Percentiles rank a stretch among this genome's conserved stretches.
phyloP scores from a whole-genome alignment of 2,797 vertebrate species.

The Agapornis canus region DNA sequence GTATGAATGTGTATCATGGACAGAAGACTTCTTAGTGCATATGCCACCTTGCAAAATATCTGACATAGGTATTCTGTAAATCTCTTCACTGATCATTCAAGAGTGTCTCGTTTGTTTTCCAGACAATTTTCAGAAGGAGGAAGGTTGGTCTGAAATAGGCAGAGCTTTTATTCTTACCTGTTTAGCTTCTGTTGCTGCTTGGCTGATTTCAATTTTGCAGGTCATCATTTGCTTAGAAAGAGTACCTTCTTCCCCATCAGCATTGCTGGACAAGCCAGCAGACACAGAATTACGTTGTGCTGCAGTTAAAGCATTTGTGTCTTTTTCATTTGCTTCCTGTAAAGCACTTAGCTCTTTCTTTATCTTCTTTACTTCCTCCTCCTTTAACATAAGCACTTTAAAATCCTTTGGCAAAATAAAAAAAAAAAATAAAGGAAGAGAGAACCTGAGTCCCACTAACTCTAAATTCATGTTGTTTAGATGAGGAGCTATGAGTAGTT shows the following conservation, averaged over 20 bases:
- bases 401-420: constrained; percentile 81
- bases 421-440: not conserved
- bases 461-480: not conserved
- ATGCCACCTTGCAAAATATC: not conserved
- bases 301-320: constrained; percentile 77
- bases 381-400: constrained; percentile 85
- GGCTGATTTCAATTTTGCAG: constrained; percentile 95
- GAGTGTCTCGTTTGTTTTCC: not conserved
- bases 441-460: not conserved
- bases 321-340: constrained; percentile 82
- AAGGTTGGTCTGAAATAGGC: not conserved
- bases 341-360: constrained; percentile 76
- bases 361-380: constrained; percentile 85
- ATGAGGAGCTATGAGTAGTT: not conserved
- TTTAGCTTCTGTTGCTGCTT: constrained; percentile 90
- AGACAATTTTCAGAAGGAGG: not conserved
- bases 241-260: constrained; percentile 87
- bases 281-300: constrained; percentile 93
- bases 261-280: constrained; percentile 89
- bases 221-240: constrained; percentile 92
- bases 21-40: not conserved
- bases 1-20: rapidly evolving
- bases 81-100: not conserved
- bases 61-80: not conserved
- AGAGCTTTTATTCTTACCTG: constrained; percentile 79